Evolutionary conservation across 2,113 vertebrate species (phyloP).

Genomic region (Chionodraco myersi): DNA sequence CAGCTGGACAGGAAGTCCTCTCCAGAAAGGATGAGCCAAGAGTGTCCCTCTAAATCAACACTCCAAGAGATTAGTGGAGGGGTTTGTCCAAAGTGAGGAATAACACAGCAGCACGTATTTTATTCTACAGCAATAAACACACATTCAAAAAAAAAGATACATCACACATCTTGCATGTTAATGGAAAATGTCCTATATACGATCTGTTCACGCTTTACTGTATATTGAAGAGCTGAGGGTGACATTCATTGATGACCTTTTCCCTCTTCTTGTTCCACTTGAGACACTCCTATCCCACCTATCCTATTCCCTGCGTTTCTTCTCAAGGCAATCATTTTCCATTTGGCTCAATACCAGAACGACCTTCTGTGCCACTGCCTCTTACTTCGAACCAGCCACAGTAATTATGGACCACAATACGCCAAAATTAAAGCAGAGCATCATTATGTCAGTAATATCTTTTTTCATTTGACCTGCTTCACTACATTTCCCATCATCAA

Average conservation of each 20-base stretch:
- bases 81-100: constrained; percentile 1
- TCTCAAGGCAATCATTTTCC: constrained; percentile 31
- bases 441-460: constrained; percentile 52
- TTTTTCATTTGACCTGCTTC: constrained; percentile 53
- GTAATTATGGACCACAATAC: constrained; percentile 49
- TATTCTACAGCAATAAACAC: neutral
- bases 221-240: constrained; percentile 22
- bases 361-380: constrained; percentile 32
- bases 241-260: constrained; percentile 55
- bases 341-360: constrained; percentile 48
- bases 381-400: constrained; percentile 40
- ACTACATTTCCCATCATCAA: constrained; percentile 67
- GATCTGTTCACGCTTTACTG: constrained; percentile 10
- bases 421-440: constrained; percentile 35
- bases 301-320: constrained; percentile 26
- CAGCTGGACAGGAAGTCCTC: constrained; percentile 12
- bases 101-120: constrained; percentile 31
- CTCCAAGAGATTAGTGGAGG: constrained; percentile 26
- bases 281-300: constrained; percentile 15
- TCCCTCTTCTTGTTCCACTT: constrained; percentile 28
- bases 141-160: neutral
- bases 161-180: constrained; percentile 13
- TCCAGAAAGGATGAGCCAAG: constrained; percentile 44
- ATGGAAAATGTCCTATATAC: constrained; percentile 7
- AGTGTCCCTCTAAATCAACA: constrained; percentile 47